Evolutionary conservation across 2,113 vertebrate species (phyloP), one percentile per base, ranked within the genome.

Genomic region (Epinephelus moara): DNA sequence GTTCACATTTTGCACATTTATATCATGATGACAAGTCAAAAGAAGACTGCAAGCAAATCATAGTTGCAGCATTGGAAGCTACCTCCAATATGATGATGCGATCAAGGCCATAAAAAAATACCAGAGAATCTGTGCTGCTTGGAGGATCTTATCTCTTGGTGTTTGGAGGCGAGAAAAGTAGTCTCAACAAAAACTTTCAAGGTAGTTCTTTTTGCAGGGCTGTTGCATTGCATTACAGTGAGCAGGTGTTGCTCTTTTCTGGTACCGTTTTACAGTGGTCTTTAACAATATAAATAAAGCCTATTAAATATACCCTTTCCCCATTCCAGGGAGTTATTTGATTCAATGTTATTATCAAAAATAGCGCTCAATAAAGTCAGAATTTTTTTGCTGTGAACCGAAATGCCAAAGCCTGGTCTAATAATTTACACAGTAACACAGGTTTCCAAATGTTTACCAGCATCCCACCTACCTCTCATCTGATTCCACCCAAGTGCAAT

Each of bases 401-500:
- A 82, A 81, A 79, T 62, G 23, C 56, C 57, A 68, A 33, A 67
- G n/a, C 33, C 27, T 23, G 23, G 8, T 53, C 12, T 60, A 64
- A 64, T 63, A 30, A 71, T 76, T n/a, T 63, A 15, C 27, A 61
- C 74, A 13, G 30, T 55, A 47, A 63, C 62, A 13, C 27, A 25
- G 25, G n/a, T 82, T 67, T 60, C 5, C 18, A 55, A 71, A 63
- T 63, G 76, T 70, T 82, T 42, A 76, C 59, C 64, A 30, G 66
- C 62, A n/a, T 40, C 9, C 40, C 61, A 67, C n/a, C 76, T 49
- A 73, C 47, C 47, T 40, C 71, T 45, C 60, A 60, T 85, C 57
- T 33, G 56, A 84, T 61, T 86, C 77, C 56, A 66, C 56, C 30
- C 7, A 23, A 82, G 71, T 75, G 80, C 55, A 80, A 70, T 59